Evolutionary conservation across 1,140 invertebrate species (phyloP).

Genomic region (Trachymyrmex septentrionalis): DNA sequence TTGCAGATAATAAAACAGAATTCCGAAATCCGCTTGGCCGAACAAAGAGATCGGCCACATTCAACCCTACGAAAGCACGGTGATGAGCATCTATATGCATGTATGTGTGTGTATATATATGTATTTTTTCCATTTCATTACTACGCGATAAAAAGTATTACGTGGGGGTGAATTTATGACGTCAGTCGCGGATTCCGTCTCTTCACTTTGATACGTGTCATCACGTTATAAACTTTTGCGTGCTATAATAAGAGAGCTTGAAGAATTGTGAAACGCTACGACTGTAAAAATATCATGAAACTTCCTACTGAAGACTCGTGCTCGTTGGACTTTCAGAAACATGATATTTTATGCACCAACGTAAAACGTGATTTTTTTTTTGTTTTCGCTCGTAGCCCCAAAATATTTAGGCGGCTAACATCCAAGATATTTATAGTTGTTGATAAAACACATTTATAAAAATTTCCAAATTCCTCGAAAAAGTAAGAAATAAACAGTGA

Average conservation of each 20-base stretch:
- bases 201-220: conserved; percentile 8
- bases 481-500: background rate
- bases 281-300: background rate
- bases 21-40: conserved; percentile 46
- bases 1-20: conserved; percentile 24
- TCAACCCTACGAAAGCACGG: conserved; percentile 66
- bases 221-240: conserved; percentile 6
- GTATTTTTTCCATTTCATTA: conserved; percentile 35
- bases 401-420: background rate
- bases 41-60: conserved; percentile 57
- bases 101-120: conserved; percentile 14
- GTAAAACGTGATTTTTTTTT: background rate
- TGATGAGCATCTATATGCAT: conserved; percentile 61
- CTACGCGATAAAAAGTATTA: conserved; percentile 30
- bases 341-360: background rate
- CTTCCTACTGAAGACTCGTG: background rate
- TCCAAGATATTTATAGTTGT: background rate
- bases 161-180: conserved; percentile 52
- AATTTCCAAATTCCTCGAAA: background rate
- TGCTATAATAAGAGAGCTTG: conserved; percentile 12
- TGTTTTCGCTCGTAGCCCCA: background rate
- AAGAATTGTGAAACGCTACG: conserved; percentile 9
- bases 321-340: background rate
- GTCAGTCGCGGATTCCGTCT: conserved; percentile 32
- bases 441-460: background rate